Percentiles rank a stretch among this genome's conserved stretches.
These are phyloP conservation scores for Drosophila seguyi DNA, from an alignment of 1,140 invertebrate species.

Conservation along the genomic window DNA sequence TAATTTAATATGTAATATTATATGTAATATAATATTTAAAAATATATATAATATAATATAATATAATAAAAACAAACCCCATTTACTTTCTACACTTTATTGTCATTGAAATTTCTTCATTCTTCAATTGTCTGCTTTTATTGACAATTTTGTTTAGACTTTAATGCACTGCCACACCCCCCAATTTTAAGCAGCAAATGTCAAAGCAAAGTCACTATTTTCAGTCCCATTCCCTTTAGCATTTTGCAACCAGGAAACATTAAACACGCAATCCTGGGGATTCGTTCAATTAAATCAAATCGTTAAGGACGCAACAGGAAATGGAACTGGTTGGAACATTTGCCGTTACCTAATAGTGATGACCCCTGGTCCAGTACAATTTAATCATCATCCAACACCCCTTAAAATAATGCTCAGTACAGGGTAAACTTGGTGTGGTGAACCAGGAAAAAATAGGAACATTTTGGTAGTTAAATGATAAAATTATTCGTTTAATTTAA, in stretches of 20 bases:
- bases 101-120: not conserved
- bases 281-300: conserved; percentile 45
- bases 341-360: conserved; percentile 24
- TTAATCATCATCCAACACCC: not conserved
- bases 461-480: no score
- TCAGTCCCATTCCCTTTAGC: not conserved
- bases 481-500: no score
- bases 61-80: no score
- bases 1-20: no score
- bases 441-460: no score
- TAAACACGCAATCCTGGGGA: conserved; percentile 15
- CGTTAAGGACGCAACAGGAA: conserved; percentile 39
- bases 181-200: conserved; percentile 10
- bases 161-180: conserved; percentile 7
- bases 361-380: conserved; percentile 6
- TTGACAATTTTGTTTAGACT: not conserved
- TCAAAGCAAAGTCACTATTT: conserved; percentile 16
- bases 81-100: not conserved
- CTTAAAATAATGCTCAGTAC: not conserved
- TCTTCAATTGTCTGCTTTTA: conserved; percentile 8
- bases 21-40: no score
- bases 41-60: no score
- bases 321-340: conserved; percentile 27
- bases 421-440: not conserved
- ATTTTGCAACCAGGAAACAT: conserved; percentile 2